These are phyloP conservation scores for Myotis myotis DNA, from an alignment of 2,797 vertebrate species.

Conservation along the genomic window DNA sequence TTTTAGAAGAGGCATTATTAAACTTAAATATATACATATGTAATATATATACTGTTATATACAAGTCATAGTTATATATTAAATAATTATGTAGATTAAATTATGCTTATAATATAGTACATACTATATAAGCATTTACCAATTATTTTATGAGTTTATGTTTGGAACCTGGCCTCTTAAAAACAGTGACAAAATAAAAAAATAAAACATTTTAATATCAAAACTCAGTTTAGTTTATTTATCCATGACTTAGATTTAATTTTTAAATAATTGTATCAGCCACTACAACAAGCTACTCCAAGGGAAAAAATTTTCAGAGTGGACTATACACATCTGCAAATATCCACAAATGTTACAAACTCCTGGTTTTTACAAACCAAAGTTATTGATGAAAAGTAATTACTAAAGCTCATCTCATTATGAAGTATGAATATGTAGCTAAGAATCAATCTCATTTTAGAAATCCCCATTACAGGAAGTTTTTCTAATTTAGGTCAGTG, in stretches of 20 bases:
- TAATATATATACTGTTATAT: not conserved
- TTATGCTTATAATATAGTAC: not conserved
- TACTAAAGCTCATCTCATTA: constrained; percentile 51
- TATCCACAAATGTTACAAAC: constrained; percentile 70
- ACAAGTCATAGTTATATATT: not conserved
- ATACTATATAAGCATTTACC: not conserved
- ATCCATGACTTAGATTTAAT: constrained; percentile 49
- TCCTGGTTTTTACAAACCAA: constrained; percentile 42
- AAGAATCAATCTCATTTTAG: constrained; percentile 15
- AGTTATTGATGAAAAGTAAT: constrained; percentile 66
- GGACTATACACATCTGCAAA: constrained; percentile 46
- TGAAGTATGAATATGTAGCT: constrained; percentile 42
- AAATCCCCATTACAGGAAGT: constrained; percentile 23
- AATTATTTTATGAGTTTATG: constrained; percentile 22
- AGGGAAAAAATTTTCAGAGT: constrained; percentile 73
- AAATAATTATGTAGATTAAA: not conserved
- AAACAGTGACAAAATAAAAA: constrained; percentile 27
- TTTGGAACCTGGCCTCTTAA: constrained; percentile 42
- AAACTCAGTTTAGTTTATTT: constrained; percentile 67
- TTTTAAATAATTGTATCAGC: constrained; percentile 64
- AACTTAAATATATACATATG: not conserved
- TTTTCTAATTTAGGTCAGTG: constrained; percentile 4
- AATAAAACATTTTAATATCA: constrained; percentile 47
- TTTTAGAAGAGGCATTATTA: not conserved
- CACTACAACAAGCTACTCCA: constrained; percentile 58